Percentiles rank a stretch among this genome's conserved stretches.
Evolutionary conservation across 1,140 invertebrate genomes (phyloP).

Genomic region (Neotoxoptera formosana): DNA sequence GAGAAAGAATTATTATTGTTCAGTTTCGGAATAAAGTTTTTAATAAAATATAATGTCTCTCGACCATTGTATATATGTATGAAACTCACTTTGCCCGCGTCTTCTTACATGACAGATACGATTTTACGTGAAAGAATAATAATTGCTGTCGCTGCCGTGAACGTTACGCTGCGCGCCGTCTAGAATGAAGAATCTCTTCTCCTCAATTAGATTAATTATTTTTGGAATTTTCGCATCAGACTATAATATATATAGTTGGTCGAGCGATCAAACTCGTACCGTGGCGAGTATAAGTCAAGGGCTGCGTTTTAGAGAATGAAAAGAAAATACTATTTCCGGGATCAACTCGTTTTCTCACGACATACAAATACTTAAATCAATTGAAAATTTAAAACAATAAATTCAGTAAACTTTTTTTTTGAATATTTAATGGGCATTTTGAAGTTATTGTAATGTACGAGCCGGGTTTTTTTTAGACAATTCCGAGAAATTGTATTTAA

Average conservation of each 20-base stretch:
- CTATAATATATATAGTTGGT: neutral
- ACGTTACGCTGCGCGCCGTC: neutral
- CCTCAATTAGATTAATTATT: conserved; percentile 45
- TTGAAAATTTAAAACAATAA: neutral
- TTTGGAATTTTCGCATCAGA: neutral
- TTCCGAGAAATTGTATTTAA: neutral
- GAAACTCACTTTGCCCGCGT: neutral
- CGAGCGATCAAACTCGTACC: neutral
- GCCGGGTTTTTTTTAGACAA: neutral
- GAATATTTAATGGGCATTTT: neutral
- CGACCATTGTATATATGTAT: neutral
- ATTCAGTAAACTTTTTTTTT: neutral
- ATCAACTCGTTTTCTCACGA: neutral
- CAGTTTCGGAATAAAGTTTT: conserved; percentile 42
- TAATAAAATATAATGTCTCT: conserved; percentile 48
- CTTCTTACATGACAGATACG: conserved; percentile 30
- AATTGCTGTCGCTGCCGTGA: conserved; percentile 29
- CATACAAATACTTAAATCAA: neutral
- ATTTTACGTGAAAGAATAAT: conserved; percentile 50
- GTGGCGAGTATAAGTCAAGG: neutral
- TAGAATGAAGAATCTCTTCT: conserved; percentile 22
- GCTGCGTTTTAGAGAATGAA: neutral
- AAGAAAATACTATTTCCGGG: neutral
- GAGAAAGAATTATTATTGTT: conserved; percentile 43
- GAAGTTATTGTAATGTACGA: neutral